A percentile compares a stretch with the other conserved stretches of the same genome.
Conservation (phyloP, 2,888 invertebrate genomes). For the Tenthredo scrophulariae region DNA sequence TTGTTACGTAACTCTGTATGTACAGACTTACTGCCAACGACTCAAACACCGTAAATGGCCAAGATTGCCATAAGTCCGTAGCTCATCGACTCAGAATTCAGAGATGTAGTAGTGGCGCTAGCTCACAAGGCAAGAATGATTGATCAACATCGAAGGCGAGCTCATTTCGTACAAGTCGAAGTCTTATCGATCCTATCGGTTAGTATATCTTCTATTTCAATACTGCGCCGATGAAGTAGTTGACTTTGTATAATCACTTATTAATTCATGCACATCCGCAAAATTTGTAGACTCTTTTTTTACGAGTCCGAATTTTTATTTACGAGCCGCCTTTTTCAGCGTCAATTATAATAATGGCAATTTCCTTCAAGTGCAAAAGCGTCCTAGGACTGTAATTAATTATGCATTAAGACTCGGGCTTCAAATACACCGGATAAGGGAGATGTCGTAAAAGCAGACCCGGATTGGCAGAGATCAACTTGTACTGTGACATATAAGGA, state of each 20-base stretch:
- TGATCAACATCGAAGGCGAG: not conserved
- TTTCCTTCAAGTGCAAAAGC: not conserved
- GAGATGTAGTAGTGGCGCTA: not conserved
- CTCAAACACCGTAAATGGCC: slow-evolving; percentile 10
- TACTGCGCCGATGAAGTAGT: not conserved
- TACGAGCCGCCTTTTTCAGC: not conserved
- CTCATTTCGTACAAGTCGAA: not conserved
- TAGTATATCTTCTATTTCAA: not conserved
- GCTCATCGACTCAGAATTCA: not conserved
- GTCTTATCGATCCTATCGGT: not conserved
- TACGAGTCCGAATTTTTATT: not conserved
- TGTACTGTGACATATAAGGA: slow-evolving; percentile 8
- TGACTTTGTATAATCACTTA: not conserved
- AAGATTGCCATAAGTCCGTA: not conserved
- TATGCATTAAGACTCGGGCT: slow-evolving; percentile 4
- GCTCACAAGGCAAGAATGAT: slow-evolving; percentile 16
- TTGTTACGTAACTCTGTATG: not conserved
- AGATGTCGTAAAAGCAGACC: not conserved
- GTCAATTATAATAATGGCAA: not conserved
- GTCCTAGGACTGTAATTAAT: not conserved
- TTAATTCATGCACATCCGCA: not conserved
- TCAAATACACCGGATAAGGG: not conserved
- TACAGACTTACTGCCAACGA: not conserved
- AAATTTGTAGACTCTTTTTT: not conserved
- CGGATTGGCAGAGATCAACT: slow-evolving; percentile 20